Conservation (phyloP, 2,797 vertebrate species). For the Pogoniulus pusillus region DNA sequence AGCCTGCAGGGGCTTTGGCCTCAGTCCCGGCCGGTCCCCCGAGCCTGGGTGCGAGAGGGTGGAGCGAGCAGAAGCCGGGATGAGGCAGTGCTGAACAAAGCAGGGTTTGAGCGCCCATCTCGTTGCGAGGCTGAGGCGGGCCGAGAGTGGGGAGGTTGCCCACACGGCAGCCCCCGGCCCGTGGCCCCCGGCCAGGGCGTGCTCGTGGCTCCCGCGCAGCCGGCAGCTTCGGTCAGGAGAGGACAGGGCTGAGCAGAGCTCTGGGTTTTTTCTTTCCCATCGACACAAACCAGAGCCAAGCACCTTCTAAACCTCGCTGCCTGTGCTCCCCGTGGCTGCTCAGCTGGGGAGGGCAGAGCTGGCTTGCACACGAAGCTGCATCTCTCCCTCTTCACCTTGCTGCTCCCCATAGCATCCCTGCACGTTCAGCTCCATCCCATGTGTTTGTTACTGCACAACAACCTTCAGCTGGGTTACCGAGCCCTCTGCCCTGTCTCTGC, state of each 20-base stretch:
- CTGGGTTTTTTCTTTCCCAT: neutral
- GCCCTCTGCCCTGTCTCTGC: neutral
- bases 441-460: accelerated
- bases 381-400: neutral
- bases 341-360: neutral
- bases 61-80: neutral
- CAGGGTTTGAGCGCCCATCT: neutral
- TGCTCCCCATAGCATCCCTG: neutral
- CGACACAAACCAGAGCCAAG: neutral
- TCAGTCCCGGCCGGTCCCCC: neutral
- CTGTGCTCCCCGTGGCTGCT: accelerated
- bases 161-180: neutral
- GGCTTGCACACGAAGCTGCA: accelerated
- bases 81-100: conserved; percentile 15
- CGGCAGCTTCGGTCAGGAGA: accelerated
- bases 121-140: neutral
- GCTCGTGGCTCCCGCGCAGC: neutral
- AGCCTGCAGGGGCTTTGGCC: neutral
- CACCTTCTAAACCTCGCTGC: neutral
- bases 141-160: neutral
- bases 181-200: accelerated
- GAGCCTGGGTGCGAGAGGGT: neutral
- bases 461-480: neutral
- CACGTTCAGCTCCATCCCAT: neutral
- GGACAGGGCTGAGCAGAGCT: neutral